Evolutionary conservation across 2,888 invertebrate genomes (phyloP).

Genomic region (Caenorhabditis wallacei): DNA sequence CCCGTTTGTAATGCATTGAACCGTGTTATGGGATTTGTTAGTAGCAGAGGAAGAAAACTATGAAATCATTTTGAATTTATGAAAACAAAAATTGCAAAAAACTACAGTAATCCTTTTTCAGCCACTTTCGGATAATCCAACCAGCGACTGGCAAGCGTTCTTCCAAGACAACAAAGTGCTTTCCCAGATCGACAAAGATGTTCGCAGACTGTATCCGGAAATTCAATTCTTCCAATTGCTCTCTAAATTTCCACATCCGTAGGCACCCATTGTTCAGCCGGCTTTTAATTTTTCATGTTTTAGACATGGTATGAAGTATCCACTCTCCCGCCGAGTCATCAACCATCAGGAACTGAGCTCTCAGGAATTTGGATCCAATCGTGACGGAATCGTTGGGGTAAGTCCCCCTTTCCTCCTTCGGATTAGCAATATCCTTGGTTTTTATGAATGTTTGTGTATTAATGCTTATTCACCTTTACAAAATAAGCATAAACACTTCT

Average conservation of each 20-base stretch:
- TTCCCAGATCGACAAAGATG: slow-evolving; percentile 93
- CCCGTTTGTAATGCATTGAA: slow-evolving; percentile 18
- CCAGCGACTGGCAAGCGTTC: slow-evolving; percentile 95
- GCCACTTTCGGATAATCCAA: slow-evolving; percentile 95
- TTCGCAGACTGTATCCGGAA: slow-evolving; percentile 91
- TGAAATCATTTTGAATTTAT: not conserved
- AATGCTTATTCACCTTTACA: slow-evolving; percentile 7
- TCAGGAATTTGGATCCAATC: slow-evolving; percentile 62
- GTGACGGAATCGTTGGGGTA: slow-evolving; percentile 62
- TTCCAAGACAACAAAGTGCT: slow-evolving; percentile 96
- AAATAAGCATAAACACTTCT: slow-evolving; percentile 3
- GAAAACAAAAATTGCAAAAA: not conserved
- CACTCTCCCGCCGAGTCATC: slow-evolving; percentile 67
- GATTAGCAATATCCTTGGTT: not conserved
- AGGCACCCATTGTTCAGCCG: not conserved
- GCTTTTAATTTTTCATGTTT: not conserved
- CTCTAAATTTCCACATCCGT: slow-evolving; percentile 89
- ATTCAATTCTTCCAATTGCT: slow-evolving; percentile 97
- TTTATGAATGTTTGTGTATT: slow-evolving; percentile 23
- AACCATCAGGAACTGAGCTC: slow-evolving; percentile 60
- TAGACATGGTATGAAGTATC: slow-evolving; percentile 69
- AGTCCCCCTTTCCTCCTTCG: slow-evolving; percentile 25
- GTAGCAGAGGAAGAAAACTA: not conserved
- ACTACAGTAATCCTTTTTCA: slow-evolving; percentile 85
- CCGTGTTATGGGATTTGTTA: not conserved